A percentile compares a stretch with the other conserved stretches of the same genome.
Conservation (phyloP, 2,888 invertebrate species). For the Euproctis similis region DNA sequence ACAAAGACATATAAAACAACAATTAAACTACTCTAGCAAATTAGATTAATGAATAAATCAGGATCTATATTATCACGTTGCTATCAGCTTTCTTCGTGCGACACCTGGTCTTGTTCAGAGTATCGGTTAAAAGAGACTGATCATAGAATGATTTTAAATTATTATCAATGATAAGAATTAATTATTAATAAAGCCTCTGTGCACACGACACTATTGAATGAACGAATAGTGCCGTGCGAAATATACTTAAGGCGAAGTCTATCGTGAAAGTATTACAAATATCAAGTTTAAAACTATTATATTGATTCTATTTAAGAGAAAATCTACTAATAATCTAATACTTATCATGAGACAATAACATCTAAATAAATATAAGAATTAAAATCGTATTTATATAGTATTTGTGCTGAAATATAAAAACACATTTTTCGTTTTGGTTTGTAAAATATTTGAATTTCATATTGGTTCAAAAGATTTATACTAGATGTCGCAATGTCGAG, state of each 20-base stretch:
- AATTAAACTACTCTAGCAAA: not conserved
- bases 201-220: conserved; percentile 33
- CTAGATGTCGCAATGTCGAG: no score
- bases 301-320: no score
- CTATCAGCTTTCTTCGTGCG: conserved; percentile 8
- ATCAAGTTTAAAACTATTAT: no score
- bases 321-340: no score
- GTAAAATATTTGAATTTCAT: no score
- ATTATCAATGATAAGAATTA: conserved; percentile 25
- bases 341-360: no score
- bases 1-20: not conserved
- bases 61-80: conserved; percentile 11
- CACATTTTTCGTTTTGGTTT: no score
- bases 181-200: conserved; percentile 29
- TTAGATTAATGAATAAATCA: not conserved
- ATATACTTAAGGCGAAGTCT: conserved; percentile 44
- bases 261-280: no score
- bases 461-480: no score
- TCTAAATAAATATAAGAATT: no score
- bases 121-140: conserved; percentile 17
- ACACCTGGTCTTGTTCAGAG: conserved; percentile 2
- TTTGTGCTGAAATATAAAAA: no score
- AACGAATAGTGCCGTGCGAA: conserved; percentile 54
- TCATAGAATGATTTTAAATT: conserved; percentile 17
- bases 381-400: no score